Evolutionary conservation across 1,140 invertebrate species (phyloP).

Genomic region (Goniozus legneri): DNA sequence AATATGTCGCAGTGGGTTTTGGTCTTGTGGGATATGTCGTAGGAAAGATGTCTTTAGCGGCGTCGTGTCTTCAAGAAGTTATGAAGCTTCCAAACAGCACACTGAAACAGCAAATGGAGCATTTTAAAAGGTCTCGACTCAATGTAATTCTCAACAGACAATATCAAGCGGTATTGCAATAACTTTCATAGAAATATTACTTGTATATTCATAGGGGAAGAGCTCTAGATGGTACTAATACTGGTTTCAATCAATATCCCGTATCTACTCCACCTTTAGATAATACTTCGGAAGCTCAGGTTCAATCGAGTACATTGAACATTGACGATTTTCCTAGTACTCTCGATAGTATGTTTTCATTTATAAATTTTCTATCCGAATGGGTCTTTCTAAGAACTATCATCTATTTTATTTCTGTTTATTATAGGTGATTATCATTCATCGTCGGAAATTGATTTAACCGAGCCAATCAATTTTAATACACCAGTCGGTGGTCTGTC

Average conservation of each 20-base stretch:
- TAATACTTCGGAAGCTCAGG: neutral
- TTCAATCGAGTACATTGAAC: neutral
- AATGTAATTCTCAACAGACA: too few species aligned
- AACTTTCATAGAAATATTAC: neutral
- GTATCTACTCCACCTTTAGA: neutral
- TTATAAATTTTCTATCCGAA: neutral
- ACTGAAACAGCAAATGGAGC: neutral
- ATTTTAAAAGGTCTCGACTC: too few species aligned
- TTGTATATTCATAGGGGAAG: neutral
- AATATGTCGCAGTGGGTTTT: neutral
- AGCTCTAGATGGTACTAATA: neutral
- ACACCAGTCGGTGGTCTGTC: neutral
- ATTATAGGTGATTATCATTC: neutral
- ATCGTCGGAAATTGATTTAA: neutral
- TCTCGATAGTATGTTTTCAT: neutral
- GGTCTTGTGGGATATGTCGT: neutral
- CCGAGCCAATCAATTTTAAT: neutral
- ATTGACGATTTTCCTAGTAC: neutral
- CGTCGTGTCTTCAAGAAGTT: neutral
- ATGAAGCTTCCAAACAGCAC: slow-evolving; percentile 5
- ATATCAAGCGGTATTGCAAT: neutral
- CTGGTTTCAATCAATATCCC: neutral
- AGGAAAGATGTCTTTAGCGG: neutral
- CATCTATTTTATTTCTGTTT: neutral
- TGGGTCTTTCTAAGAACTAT: neutral